Percentiles rank a stretch among this genome's conserved stretches.
These are phyloP conservation scores for Erebia ligea DNA, from an alignment of 2,888 invertebrate species.

Conservation along the genomic window DNA sequence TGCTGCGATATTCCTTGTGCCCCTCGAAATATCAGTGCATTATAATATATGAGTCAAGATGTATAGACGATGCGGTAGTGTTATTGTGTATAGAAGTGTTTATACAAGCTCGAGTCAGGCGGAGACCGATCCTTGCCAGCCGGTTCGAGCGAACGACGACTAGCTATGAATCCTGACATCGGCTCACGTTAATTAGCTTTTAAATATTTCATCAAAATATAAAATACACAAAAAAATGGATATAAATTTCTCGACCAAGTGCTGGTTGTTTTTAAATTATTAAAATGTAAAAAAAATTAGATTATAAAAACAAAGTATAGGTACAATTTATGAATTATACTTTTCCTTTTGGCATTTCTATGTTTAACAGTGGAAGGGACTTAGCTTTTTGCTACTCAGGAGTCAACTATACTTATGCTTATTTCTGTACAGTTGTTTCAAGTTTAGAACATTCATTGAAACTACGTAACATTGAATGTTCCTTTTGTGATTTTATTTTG, in stretches of 20 bases:
- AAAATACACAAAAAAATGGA: conserved; percentile 83
- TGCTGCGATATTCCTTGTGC: conserved; percentile 82
- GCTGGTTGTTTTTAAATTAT: conserved; percentile 84
- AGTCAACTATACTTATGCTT: conserved; percentile 50
- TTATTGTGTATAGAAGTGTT: conserved; percentile 78
- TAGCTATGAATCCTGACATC: conserved; percentile 84
- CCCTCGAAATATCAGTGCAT: conserved; percentile 80
- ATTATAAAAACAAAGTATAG: conserved; percentile 81
- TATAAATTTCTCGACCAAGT: conserved; percentile 83
- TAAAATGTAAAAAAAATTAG: conserved; percentile 84
- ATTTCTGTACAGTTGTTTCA: conserved; percentile 49
- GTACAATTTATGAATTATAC: conserved; percentile 83
- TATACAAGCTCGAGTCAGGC: conserved; percentile 76
- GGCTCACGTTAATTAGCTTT: conserved; percentile 84
- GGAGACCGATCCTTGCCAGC: conserved; percentile 68
- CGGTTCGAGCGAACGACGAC: conserved; percentile 80
- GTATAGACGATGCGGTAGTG: conserved; percentile 76
- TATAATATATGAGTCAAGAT: conserved; percentile 71
- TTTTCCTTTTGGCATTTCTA: conserved; percentile 81
- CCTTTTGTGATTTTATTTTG: conserved; percentile 76
- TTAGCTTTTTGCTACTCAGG: conserved; percentile 62
- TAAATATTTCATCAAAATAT: conserved; percentile 84
- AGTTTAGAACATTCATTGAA: conserved; percentile 47
- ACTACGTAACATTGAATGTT: conserved; percentile 67
- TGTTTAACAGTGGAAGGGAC: conserved; percentile 69